phyloP scores from a whole-genome alignment of 2,888 invertebrate genomes.

The Athrips mouffetella region DNA sequence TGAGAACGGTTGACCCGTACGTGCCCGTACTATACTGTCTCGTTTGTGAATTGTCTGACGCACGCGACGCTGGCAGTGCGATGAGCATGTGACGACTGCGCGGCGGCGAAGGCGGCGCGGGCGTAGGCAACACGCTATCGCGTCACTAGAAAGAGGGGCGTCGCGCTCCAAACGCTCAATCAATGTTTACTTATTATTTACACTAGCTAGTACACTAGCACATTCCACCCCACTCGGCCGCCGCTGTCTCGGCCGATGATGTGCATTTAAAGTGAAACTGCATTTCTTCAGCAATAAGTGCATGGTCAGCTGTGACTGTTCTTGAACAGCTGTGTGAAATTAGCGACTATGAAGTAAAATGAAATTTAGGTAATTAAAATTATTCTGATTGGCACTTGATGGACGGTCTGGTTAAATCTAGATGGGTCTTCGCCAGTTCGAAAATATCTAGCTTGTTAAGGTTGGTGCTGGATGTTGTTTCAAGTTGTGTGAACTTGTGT shows the following conservation, averaged over 20 bases:
- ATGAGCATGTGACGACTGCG: slow-evolving; percentile 53
- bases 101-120: slow-evolving; percentile 39
- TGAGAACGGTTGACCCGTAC: slow-evolving; percentile 35
- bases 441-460: slow-evolving; percentile 18
- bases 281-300: slow-evolving; percentile 53
- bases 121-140: slow-evolving; percentile 43
- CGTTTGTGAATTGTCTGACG: slow-evolving; percentile 45
- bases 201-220: slow-evolving; percentile 66
- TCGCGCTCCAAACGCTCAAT: slow-evolving; percentile 39
- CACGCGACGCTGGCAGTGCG: slow-evolving; percentile 47
- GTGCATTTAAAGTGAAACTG: slow-evolving; percentile 68
- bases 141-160: slow-evolving; percentile 62
- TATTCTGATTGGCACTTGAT: slow-evolving; percentile 28
- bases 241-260: slow-evolving; percentile 38
- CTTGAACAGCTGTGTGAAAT: slow-evolving; percentile 25
- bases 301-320: slow-evolving; percentile 52
- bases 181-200: slow-evolving; percentile 69
- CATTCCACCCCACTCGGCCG: slow-evolving; percentile 65
- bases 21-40: too few relatives aligned
- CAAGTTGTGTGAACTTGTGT: slow-evolving; percentile 34
- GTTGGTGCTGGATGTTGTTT: slow-evolving; percentile 27
- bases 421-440: slow-evolving; percentile 17
- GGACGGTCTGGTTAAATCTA: slow-evolving; percentile 26
- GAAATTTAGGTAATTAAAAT: slow-evolving; percentile 67
- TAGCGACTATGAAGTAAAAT: slow-evolving; percentile 73